Evolutionary conservation across 2,888 invertebrate genomes (phyloP).

Genomic region (Drosophila putrida): DNA sequence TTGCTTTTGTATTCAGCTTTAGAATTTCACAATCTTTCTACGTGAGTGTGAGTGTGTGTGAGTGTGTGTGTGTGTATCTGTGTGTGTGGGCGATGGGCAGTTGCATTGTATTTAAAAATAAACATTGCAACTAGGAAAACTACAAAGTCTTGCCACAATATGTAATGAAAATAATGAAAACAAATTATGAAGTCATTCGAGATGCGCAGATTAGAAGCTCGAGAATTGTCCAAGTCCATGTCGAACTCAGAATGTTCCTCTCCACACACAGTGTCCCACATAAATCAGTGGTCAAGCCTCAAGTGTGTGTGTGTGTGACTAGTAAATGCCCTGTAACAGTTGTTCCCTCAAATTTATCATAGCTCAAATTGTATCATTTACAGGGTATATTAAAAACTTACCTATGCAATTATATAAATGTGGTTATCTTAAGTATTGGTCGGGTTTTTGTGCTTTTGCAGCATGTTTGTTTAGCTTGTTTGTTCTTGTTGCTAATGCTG

Average conservation of each 20-base stretch:
- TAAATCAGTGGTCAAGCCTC: slow-evolving; percentile 5
- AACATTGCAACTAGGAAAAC: slow-evolving; percentile 55
- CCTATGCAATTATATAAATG: slow-evolving; percentile 24
- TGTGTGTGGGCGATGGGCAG: slow-evolving; percentile 4
- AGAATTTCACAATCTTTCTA: slow-evolving; percentile 18
- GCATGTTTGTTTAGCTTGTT: slow-evolving; percentile 21
- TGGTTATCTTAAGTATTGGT: slow-evolving; percentile 29
- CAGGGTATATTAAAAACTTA: slow-evolving; percentile 4
- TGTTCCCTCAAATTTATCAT: too few relatives aligned
- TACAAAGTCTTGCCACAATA: slow-evolving; percentile 15
- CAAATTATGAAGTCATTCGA: slow-evolving; percentile 58
- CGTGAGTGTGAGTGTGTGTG: not conserved
- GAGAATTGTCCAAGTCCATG: slow-evolving; percentile 25
- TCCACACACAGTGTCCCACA: not conserved
- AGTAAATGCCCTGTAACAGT: not conserved
- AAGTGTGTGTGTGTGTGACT: not conserved
- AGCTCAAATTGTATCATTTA: not conserved
- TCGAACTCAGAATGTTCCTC: not conserved
- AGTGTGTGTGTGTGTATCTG: slow-evolving; percentile 1
- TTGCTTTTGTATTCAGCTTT: slow-evolving; percentile 46
- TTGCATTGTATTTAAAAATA: slow-evolving; percentile 67
- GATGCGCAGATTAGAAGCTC: slow-evolving; percentile 43
- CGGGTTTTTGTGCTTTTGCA: slow-evolving; percentile 5
- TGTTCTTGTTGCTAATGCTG: slow-evolving; percentile 22
- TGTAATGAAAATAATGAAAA: slow-evolving; percentile 43